phyloP scores from a whole-genome alignment of 2,888 invertebrate species.

The Lasioglossum leucozonium region DNA sequence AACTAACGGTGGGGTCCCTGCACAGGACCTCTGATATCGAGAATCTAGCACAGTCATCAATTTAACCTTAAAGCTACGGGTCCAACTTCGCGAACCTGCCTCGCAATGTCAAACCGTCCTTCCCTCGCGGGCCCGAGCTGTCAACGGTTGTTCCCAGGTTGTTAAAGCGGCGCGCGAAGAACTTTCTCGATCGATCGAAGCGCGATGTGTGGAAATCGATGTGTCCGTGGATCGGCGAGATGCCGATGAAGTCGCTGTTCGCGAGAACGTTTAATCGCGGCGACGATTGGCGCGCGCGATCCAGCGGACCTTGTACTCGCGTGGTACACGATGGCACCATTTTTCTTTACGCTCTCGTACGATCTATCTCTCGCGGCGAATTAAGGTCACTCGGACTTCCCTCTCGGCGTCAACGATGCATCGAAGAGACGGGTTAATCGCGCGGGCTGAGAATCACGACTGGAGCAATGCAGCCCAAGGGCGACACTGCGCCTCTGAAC shows the following conservation, averaged over 20 bases:
- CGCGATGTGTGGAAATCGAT: background rate
- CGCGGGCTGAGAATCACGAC: background rate
- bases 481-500: background rate
- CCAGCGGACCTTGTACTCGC: background rate
- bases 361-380: background rate
- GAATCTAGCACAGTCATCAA: background rate
- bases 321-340: background rate
- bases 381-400: conserved; percentile 7
- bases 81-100: background rate
- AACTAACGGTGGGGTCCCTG: background rate
- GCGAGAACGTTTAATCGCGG: background rate
- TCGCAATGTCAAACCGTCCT: background rate
- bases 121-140: background rate
- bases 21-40: background rate
- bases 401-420: conserved; percentile 1
- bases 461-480: background rate
- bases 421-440: background rate
- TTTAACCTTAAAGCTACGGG: background rate
- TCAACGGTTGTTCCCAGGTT: background rate
- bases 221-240: background rate
- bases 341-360: background rate
- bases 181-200: background rate
- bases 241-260: background rate
- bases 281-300: background rate
- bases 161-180: background rate